Evolutionary conservation across 2,797 vertebrate genomes (phyloP), one percentile per base, ranked within the genome.

Genomic region (Myotis pilosus): DNA sequence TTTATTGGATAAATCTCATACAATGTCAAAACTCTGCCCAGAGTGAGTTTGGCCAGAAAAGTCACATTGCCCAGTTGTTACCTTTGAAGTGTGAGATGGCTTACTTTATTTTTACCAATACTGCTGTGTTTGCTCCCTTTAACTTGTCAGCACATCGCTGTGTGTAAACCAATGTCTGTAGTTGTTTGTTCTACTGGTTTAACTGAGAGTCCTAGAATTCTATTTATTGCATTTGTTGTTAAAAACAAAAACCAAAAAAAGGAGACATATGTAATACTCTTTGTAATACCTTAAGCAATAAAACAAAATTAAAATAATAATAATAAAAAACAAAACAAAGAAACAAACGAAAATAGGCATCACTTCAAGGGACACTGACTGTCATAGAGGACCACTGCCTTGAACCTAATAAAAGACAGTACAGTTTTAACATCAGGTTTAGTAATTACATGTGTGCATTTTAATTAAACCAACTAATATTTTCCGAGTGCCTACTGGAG

Each of bases 381-480:
- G 44, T 49, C 30, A 53, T 51, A 81, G n/a, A 51, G 74, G 64
- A 87, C n/a, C 62, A 87, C 30, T 91, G 38, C 60, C 62, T 69
- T 62, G 33, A 93, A 64, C 23, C 47, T 36, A 78, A 76, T 91
- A 78, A 74, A 89, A 89, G n/a, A 91, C 28, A 51, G 0, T 28
- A 33, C 1, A 74, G 28, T 90, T 86, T 93, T 62, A 84, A 22
- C 68, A 60, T 76, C 6, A 38, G 22, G 25, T 33, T 92, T 87
- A 87, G 87, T 75, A 89, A 95, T 90, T 92, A 87, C 38, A 83
- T 55, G n/a, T 87, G 38, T 89, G 57, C 76, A 91, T 96, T 95
- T 96, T 95, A 97, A 95, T 95, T 92, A 94, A 95, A 92, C 62
- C 25, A 85, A 20, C 44, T 86, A 91, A 93, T 91, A 36, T 71